Base-by-base conservation (phyloP, 2,888 invertebrate genomes). In the Polydrusus pterygomalis region DNA sequence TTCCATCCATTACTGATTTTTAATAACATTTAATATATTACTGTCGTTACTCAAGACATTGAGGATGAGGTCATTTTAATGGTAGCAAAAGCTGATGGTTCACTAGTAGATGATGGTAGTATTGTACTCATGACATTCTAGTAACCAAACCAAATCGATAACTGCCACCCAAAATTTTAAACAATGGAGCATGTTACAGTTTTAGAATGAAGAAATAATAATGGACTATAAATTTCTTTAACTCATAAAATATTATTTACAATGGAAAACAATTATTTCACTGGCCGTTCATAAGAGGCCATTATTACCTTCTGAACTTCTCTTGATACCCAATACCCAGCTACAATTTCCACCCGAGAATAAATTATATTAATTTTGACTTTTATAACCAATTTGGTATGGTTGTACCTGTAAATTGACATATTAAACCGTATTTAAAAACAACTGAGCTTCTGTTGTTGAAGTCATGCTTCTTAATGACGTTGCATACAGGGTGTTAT, bases 311-410 rank as follows among this genome's bases (percentile, higher is more conserved):
- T 67, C 34, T 7, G 51, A 38, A 54, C 15, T 18, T 25, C 49
- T 30, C 25, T 51, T 54, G 56, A 38, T 69, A 69, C 60, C 58
- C 34, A 56, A 60, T 58, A 58, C 34, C 25, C n/a, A 15, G 13
- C 43, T 45, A 34, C 30, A 18, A 45, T 25, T 58, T 34, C 34
- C 15, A 25, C 15, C 13, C 20, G 3, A 11, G 13, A 34, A 51
- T 67, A 67, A 67, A 67, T 49, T 67, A 67, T 67, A 51, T 51
- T 38, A 51, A 38, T 49, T 67, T 38, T 38, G 65, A 67, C 65
- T 38, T 67, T 67, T 67, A 67, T 38, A 58, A 58, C 58, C 34
- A 17, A 34, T 58, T 38, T 15, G 17, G 38, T 30, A 7, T n/a
- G 9, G 51, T 49, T 51, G 38, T 67, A 67, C 34, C 65, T 17